Conservation (phyloP, 2,113 vertebrate species). For the Illadopsis cleaveri region DNA sequence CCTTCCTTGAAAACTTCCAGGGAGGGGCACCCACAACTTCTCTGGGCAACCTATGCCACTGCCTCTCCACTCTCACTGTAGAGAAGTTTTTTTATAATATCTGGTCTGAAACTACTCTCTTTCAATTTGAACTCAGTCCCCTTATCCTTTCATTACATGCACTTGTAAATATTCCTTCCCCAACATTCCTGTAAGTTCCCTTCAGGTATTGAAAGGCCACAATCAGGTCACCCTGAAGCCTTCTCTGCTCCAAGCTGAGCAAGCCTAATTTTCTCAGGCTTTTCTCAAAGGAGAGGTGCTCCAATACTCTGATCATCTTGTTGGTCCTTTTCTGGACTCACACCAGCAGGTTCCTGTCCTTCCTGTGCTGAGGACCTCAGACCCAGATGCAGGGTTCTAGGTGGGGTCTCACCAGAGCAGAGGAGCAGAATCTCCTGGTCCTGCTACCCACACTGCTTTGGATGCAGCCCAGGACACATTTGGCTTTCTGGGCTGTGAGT, state of each 20-base stretch:
- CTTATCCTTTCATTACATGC: neutral
- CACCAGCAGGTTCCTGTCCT: neutral
- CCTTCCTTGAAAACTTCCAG: neutral
- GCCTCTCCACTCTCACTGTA: neutral
- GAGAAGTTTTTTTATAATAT: neutral
- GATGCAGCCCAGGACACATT: fast-evolving
- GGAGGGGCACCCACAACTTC: neutral
- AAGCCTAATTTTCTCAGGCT: neutral
- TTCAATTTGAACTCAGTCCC: neutral
- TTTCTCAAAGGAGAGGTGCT: neutral
- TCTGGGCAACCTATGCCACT: neutral
- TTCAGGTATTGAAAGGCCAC: neutral
- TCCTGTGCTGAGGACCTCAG: neutral
- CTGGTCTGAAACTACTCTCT: neutral
- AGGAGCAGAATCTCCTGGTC: neutral
- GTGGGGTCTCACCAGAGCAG: neutral
- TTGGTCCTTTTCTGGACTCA: neutral
- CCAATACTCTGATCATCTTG: neutral
- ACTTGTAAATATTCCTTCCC: neutral
- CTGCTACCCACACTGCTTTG: neutral
- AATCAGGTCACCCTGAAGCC: neutral
- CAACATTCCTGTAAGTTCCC: neutral
- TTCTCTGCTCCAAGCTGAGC: neutral
- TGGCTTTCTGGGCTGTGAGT: neutral
- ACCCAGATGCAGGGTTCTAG: too few relatives aligned